These are phyloP conservation scores for Trachurus trachurus DNA, from an alignment of 2,797 vertebrate genomes.

Conservation along the genomic window DNA sequence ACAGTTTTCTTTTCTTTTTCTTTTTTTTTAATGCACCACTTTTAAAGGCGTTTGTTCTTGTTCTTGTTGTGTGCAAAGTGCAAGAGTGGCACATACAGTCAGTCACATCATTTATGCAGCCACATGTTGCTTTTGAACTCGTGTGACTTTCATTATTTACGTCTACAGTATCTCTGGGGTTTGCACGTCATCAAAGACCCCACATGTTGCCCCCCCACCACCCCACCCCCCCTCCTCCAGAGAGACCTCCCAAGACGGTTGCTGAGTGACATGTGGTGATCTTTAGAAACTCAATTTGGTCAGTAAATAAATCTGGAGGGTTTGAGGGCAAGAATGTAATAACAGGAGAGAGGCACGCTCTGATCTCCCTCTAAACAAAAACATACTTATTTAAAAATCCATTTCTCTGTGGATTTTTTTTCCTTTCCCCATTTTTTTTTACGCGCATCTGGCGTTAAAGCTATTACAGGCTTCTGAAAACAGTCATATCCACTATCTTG, in stretches of 20 bases:
- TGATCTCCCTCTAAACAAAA: conserved; percentile 55
- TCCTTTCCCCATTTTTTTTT: not conserved
- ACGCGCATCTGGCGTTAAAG: conserved; percentile 39
- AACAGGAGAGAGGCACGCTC: conserved; percentile 14
- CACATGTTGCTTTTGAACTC: conserved; percentile 37
- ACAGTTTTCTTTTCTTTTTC: too few relatives aligned
- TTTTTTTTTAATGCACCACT: not conserved
- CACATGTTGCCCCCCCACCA: conserved; percentile 20
- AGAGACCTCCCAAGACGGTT: conserved; percentile 68
- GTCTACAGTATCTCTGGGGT: conserved; percentile 9
- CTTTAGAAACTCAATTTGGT: conserved; percentile 45
- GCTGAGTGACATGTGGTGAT: conserved; percentile 18
- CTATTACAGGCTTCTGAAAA: conserved; percentile 43
- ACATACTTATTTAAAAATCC: conserved; percentile 37
- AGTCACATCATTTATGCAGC: not conserved
- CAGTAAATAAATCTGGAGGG: conserved; percentile 58
- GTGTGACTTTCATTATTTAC: conserved; percentile 32
- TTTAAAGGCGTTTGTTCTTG: not conserved
- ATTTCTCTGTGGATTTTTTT: conserved; percentile 45
- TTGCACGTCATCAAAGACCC: conserved; percentile 31
- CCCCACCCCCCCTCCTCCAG: conserved; percentile 5
- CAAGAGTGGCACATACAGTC: conserved; percentile 1
- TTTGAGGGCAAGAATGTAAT: conserved; percentile 35
- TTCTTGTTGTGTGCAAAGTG: not conserved
- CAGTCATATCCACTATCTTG: conserved; percentile 52